These are phyloP conservation scores for Sapayoa aenigma DNA, from an alignment of 2,113 vertebrate species.

Conservation along the genomic window DNA sequence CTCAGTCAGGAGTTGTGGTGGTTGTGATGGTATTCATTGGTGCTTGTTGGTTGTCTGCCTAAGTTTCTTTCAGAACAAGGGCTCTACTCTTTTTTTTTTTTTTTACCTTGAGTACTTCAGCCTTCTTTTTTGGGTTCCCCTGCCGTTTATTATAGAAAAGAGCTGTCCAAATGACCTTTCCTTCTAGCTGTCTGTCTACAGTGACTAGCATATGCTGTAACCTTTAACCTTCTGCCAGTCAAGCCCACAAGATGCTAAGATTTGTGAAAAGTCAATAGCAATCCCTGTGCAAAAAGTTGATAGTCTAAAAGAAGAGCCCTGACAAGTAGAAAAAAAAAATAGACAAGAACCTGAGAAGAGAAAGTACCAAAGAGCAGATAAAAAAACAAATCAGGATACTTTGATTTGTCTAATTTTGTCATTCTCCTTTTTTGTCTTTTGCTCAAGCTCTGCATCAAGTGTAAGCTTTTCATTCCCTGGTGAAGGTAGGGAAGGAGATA, in stretches of 20 bases:
- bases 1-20: neutral
- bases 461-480: neutral
- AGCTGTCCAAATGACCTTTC: neutral
- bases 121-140: neutral
- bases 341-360: neutral
- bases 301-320: neutral
- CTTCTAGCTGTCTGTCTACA: neutral
- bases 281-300: neutral
- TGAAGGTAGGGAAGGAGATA: neutral
- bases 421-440: neutral
- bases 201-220: neutral
- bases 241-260: neutral
- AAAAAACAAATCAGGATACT: neutral
- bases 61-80: neutral
- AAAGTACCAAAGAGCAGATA: neutral
- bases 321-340: neutral
- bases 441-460: neutral
- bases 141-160: neutral
- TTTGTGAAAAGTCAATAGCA: neutral
- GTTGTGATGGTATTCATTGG: neutral
- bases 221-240: constrained; percentile 5
- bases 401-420: constrained; percentile 23
- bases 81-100: neutral
- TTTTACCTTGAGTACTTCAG: neutral
- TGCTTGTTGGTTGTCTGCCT: neutral